Percentiles rank a stretch among this genome's conserved stretches.
Evolutionary conservation across 2,888 invertebrate genomes (phyloP).

Genomic region (Lasioglossum figueresi): DNA sequence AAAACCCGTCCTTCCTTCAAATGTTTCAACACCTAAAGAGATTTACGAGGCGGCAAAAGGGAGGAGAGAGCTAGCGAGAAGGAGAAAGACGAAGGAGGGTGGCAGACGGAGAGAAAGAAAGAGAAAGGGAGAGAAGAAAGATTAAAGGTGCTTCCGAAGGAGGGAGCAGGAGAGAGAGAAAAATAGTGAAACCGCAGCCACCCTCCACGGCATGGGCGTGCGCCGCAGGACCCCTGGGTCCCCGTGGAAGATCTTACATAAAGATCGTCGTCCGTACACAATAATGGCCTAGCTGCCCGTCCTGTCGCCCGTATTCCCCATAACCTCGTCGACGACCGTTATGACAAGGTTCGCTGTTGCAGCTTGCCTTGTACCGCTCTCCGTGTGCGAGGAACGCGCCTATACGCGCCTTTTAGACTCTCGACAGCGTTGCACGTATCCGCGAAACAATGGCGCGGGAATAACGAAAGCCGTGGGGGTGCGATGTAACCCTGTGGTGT

Average conservation of each 20-base stretch:
- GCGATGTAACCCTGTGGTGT: conserved; percentile 72
- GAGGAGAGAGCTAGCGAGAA: conserved; percentile 26
- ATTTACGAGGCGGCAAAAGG: conserved; percentile 76
- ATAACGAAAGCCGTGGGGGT: conserved; percentile 67
- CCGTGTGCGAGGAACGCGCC: conserved; percentile 39
- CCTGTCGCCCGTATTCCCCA: conserved; percentile 75
- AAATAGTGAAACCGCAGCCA: conserved; percentile 79
- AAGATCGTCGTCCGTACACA: conserved; percentile 79
- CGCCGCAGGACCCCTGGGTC: conserved; percentile 76
- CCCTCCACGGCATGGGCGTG: conserved; percentile 81
- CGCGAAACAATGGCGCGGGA: conserved; percentile 67
- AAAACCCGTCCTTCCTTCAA: conserved; percentile 50
- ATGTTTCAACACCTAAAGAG: conserved; percentile 76
- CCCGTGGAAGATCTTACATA: conserved; percentile 81
- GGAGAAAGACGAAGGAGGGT: conserved; percentile 11
- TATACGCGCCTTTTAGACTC: conserved; percentile 65
- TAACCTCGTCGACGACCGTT: conserved; percentile 79
- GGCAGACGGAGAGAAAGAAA: conserved; percentile 26
- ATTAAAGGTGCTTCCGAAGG: conserved; percentile 48
- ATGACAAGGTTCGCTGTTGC: conserved; percentile 76
- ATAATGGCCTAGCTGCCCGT: conserved; percentile 76
- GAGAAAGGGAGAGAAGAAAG: conserved; percentile 38
- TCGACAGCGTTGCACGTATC: conserved; percentile 44
- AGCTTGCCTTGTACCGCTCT: conserved; percentile 68
- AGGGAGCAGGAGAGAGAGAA: conserved; percentile 62